phyloP scores from a whole-genome alignment of 2,113 vertebrate species.

The Halcyon malimbica region DNA sequence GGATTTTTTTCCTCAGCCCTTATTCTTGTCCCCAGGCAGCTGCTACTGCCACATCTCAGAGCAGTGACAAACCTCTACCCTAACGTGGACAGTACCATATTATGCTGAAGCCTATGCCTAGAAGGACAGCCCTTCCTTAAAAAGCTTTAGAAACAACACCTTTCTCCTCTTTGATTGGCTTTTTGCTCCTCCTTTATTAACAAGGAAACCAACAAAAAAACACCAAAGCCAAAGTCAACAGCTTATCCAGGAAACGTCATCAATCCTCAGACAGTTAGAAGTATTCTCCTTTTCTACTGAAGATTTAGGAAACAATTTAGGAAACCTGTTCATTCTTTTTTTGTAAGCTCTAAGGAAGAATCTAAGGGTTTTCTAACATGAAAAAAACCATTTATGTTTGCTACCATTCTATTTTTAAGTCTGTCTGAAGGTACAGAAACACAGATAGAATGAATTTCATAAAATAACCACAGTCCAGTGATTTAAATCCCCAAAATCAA shows the following conservation, averaged over 20 bases:
- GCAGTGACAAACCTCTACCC: background rate
- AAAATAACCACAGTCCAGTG: background rate
- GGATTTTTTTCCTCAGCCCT: background rate
- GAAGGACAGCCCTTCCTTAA: background rate
- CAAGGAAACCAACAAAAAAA: background rate
- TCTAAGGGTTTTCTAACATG: background rate
- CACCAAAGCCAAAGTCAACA: background rate
- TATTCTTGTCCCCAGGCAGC: background rate
- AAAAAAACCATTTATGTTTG: background rate
- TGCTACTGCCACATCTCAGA: background rate
- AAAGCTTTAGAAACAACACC: background rate
- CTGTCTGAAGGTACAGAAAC: background rate
- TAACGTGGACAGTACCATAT: background rate
- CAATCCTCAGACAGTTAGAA: background rate
- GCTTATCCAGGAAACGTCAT: background rate
- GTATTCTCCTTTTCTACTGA: background rate
- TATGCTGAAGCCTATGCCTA: background rate
- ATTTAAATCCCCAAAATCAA: background rate
- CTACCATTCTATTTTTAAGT: background rate
- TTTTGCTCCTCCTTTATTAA: background rate
- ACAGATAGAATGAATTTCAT: background rate
- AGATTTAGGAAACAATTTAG: background rate
- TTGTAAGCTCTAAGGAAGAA: background rate
- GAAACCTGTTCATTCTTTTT: background rate
- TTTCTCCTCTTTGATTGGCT: background rate